Percentiles rank a stretch among this genome's conserved stretches.
phyloP scores from a whole-genome alignment of 2,888 invertebrate genomes.

The Euphydryas editha region DNA sequence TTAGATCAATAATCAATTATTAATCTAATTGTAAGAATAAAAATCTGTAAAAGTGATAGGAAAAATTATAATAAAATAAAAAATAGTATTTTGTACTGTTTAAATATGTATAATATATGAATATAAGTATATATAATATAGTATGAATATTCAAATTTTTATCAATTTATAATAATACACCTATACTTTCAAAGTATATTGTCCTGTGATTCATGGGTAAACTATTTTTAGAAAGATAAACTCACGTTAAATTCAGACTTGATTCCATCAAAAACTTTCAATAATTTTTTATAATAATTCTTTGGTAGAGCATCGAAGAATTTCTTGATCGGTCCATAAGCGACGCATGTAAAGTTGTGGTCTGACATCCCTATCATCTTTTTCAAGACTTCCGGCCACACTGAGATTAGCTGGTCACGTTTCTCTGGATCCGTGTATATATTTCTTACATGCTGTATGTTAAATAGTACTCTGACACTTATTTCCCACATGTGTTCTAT shows the following conservation, averaged over 20 bases:
- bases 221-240: constrained; percentile 10
- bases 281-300: constrained; percentile 79
- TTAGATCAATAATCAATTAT: too few species aligned
- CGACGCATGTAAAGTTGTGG: constrained; percentile 86
- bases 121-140: too few species aligned
- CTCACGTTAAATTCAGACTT: constrained; percentile 85
- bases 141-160: too few species aligned
- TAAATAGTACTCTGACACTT: constrained; percentile 82
- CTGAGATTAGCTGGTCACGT: constrained; percentile 83
- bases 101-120: too few species aligned
- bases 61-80: too few species aligned
- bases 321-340: constrained; percentile 85
- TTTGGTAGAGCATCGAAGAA: constrained; percentile 84
- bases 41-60: too few species aligned
- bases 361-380: constrained; percentile 85
- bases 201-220: neutral
- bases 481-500: constrained; percentile 87
- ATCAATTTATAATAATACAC: too few species aligned
- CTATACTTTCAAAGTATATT: too few species aligned
- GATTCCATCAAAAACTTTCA: constrained; percentile 80
- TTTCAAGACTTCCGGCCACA: constrained; percentile 86
- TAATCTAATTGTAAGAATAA: too few species aligned
- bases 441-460: constrained; percentile 85
- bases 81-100: too few species aligned
- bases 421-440: constrained; percentile 86